These are phyloP conservation scores for Seriola aureovittata DNA, from an alignment of 2,113 vertebrate genomes.

Conservation along the genomic window DNA sequence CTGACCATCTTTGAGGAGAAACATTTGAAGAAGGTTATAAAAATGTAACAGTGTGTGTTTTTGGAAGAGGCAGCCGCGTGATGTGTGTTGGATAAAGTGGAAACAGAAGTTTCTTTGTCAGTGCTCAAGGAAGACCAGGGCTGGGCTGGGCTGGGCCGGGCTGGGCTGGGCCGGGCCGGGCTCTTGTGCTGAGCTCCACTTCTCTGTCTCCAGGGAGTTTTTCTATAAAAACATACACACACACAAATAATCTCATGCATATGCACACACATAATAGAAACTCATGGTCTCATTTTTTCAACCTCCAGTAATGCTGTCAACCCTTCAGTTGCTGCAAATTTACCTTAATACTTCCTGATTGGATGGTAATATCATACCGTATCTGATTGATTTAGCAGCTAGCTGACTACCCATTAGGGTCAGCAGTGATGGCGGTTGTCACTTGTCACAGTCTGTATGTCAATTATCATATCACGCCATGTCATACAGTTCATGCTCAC, in stretches of 20 bases:
- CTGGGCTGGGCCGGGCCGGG: constrained; percentile 23
- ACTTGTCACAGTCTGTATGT: constrained; percentile 19
- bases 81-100: constrained; percentile 74
- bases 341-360: neutral
- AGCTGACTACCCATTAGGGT: constrained; percentile 2
- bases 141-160: constrained; percentile 19
- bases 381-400: constrained; percentile 48
- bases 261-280: constrained; percentile 34
- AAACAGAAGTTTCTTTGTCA: constrained; percentile 84
- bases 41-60: constrained; percentile 51
- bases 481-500: neutral
- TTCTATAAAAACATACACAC: constrained; percentile 59
- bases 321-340: constrained; percentile 11
- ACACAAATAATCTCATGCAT: constrained; percentile 48
- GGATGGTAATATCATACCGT: neutral
- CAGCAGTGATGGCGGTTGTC: constrained; percentile 7
- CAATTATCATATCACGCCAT: neutral
- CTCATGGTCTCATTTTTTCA: constrained; percentile 4
- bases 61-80: constrained; percentile 56
- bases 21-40: constrained; percentile 53
- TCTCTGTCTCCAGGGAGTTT: constrained; percentile 64
- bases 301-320: neutral
- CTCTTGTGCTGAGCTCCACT: constrained; percentile 49
- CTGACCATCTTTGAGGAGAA: constrained; percentile 29
- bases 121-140: constrained; percentile 35